Evolutionary conservation across 2,888 invertebrate species (phyloP), one percentile per base, ranked within the genome.

Genomic region (Plagiodera versicolora): DNA sequence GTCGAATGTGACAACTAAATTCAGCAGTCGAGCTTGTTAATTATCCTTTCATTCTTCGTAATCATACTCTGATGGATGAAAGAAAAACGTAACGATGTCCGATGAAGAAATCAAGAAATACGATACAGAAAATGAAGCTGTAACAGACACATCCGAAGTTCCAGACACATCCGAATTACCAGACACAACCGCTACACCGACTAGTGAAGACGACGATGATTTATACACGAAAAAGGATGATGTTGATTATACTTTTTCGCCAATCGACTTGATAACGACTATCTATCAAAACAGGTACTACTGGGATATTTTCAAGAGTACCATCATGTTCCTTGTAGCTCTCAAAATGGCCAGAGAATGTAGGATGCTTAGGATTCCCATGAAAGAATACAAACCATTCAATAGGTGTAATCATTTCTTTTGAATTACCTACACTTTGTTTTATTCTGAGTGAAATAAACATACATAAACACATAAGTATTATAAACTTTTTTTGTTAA

Each of bases 361-460:
- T 30, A 65, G 67, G 17, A 67, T 64, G 63, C 56, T 72, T 63
- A 50, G 64, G 18, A 72, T 72, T 51, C 72, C 72, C 1, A 66
- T 72, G 58, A 69, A 59, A 46, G 69, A 70, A 48, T 71, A 72
- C 48, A 61, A 67, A 66, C 72, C 72, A 16, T 72, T 72, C 54
- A 63, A 63, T 30, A 67, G 62, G 53, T 56, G 60, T 53, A 48
- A 19, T 16, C 53, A 53, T 30, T 24, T 53, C 10, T 53, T 53
- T 9, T 53, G 24, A 53, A 17, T 6, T 24, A 24, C 24, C 24
- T 24, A 24, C 24, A 24, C 24, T 24, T 3, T 24, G 6, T 24
- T 24, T 24, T 6, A 6, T 24, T 5, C 24, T 24, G 6, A 24
- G 2, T 39, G 39, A 14, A n/a, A 14, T 39, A n/a, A n/a, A n/a